Evolutionary conservation across 2,888 invertebrate genomes (phyloP).

Genomic region (Athrips mouffetella): DNA sequence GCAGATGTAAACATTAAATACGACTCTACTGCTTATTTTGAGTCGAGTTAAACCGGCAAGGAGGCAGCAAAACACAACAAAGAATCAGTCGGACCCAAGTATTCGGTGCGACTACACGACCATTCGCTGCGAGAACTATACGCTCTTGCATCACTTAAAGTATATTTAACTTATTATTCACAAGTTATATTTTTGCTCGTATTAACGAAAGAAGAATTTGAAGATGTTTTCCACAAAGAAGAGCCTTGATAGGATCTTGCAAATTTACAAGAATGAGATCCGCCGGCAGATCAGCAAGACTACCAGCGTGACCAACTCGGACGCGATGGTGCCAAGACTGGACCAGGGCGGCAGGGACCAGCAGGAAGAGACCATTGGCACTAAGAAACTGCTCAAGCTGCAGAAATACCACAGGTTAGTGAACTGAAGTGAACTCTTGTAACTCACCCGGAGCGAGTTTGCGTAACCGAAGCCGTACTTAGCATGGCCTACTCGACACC

Average conservation of each 20-base stretch:
- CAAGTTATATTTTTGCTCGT: too few species aligned
- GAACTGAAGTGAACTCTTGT: conserved; percentile 71
- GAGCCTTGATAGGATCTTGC: conserved; percentile 58
- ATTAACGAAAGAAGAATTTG: neutral
- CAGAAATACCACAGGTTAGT: conserved; percentile 79
- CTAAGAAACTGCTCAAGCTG: conserved; percentile 71
- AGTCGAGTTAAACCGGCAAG: conserved; percentile 57
- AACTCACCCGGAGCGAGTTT: conserved; percentile 39
- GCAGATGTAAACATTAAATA: conserved; percentile 63
- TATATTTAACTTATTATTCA: neutral
- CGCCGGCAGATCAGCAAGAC: conserved; percentile 79
- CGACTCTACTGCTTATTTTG: conserved; percentile 51
- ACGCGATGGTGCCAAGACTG: conserved; percentile 74
- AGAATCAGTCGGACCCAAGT: conserved; percentile 67
- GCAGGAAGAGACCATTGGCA: conserved; percentile 59
- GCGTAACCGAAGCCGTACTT: conserved; percentile 47
- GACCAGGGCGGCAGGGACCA: conserved; percentile 55
- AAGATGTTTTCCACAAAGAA: conserved; percentile 67
- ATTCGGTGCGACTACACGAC: conserved; percentile 47
- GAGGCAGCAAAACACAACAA: conserved; percentile 69
- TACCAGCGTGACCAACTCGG: conserved; percentile 79
- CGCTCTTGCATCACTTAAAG: conserved; percentile 9
- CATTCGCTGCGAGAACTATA: conserved; percentile 16
- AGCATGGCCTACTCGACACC: neutral
- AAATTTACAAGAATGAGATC: conserved; percentile 65